Conservation (phyloP, 1,140 invertebrate genomes). For the Subanguina moxae region DNA sequence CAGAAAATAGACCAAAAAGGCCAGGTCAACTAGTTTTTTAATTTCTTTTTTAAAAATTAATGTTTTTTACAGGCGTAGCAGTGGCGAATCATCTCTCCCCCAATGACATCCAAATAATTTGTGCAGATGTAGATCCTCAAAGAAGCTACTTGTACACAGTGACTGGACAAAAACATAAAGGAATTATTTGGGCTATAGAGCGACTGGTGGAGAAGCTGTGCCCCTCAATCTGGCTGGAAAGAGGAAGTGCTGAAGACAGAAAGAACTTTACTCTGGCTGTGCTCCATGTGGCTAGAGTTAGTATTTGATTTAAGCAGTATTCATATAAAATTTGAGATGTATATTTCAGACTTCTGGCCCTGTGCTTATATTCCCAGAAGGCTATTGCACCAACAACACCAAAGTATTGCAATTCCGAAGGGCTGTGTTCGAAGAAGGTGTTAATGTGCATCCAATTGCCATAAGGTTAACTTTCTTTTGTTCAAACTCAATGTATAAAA, state of each 20-base stretch:
- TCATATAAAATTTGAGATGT: neutral
- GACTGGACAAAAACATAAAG: constrained; percentile 40
- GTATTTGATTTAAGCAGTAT: too few species aligned
- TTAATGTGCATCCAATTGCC: constrained; percentile 45
- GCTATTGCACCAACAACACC: constrained; percentile 50
- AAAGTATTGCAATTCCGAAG: constrained; percentile 36
- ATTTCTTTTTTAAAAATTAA: neutral
- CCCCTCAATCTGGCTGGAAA: constrained; percentile 41
- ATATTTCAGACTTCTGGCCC: constrained; percentile 39
- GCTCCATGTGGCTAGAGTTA: constrained; percentile 36
- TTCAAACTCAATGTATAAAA: neutral
- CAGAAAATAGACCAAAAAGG: constrained; percentile 32
- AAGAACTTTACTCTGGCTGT: constrained; percentile 30
- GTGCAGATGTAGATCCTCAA: constrained; percentile 33
- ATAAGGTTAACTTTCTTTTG: constrained; percentile 27
- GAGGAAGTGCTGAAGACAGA: constrained; percentile 36
- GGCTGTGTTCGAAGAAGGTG: constrained; percentile 39
- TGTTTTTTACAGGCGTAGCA: constrained; percentile 26
- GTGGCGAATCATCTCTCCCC: constrained; percentile 43
- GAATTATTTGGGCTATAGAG: constrained; percentile 42
- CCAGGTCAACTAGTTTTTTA: constrained; percentile 22
- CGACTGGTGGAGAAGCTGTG: constrained; percentile 31
- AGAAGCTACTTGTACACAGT: constrained; percentile 41
- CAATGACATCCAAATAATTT: constrained; percentile 47
- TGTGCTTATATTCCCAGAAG: constrained; percentile 44